Evolutionary conservation across 2,797 vertebrate species (phyloP), one percentile per base, ranked within the genome.

Genomic region (Darevskia nairensis): DNA sequence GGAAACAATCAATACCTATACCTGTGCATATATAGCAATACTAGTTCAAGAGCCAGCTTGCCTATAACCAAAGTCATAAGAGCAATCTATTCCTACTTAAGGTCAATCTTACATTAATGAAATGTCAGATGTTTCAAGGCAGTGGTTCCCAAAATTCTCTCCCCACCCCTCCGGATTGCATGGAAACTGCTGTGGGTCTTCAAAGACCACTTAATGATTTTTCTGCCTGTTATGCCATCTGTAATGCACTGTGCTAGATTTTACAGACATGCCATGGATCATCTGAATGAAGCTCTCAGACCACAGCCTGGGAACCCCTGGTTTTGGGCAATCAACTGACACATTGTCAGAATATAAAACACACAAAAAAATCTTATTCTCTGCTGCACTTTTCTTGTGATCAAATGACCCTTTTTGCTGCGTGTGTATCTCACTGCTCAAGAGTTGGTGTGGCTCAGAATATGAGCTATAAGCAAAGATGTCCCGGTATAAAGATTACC

Each of bases 21-120:
- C 25, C 10, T 41, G 8, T n/a, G 25, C 8, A 76, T 74, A 29
- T 61, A 39, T 29, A 68, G 25, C 21, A 44, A 69, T 64, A 39
- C 27, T 39, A 29, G 15, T 59, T 59, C 32, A 41, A 85, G 75
- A 15, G 15, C 44, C 27, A 64, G 8, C n/a, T 41, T 61, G 13
- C 15, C 25, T 59, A 27, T 72, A 88, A 86, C 3, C 23, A 90
- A 84, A 80, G 55, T 75, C 32, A 72, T 21, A 50, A 59, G 80
- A 88, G 80, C 75, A 39, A 89, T 0, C 32, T 64, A 21, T 80
- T 81, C 55, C 77, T 90, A 88, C 82, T 84, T 80, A 91, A 86
- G 61, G 90, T 61, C 39, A 89, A 64, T 44, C 50, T 29, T 35
- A 80, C 75, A 79, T 87, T 85, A 88, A 83, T 79, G 89, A 78